Base-by-base conservation (phyloP, 2,797 vertebrate genomes). In the Trichosurus vulpecula region DNA sequence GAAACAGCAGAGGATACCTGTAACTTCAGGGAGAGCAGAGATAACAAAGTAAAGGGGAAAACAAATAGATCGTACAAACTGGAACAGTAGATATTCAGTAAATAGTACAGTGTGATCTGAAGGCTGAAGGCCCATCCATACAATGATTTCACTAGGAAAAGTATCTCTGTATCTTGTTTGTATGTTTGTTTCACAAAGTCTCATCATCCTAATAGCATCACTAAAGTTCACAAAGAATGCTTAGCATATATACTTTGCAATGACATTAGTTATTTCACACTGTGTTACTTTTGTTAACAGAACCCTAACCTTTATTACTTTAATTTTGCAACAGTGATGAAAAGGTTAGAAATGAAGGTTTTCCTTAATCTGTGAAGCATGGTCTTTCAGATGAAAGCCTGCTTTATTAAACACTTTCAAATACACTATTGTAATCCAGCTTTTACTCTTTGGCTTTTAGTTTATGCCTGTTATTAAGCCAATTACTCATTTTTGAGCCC, bases 281-380 rank as follows among this genome's bases (percentile, higher is more conserved):
- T 52, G 6, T 90, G 1, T 92, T 87, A 54, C 54, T 96, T 61
- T 96, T 90, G 74, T 91, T 47, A 90, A 90, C 55, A 95, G 93
- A 90, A 66, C 93, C 41, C 55, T 93, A 74, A 93, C 91, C 74
- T 93, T 94, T 94, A 58, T 56, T 92, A 31, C 0, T 51, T 47
- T 41, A 25, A 29, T 95, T 93, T 93, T 92, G 94, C 47, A 93
- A 91, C 35, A 95, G 53, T 81, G 90, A 27, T 58, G 47, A 30
- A 93, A 90, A 87, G 41, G 35, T 91, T 95, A 94, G 61, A 93
- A 22, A 4, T 89, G 30, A 94, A 95, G 27, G 57, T 30, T 95
- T 95, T 94, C 13, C 90, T 96, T 91, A 52, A 30, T 94, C 93
- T 87, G 47, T 53, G 66, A 94, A 92, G 47, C 52, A 29, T 52